Base-by-base conservation (phyloP, 2,797 vertebrate genomes). In the Lycodopsis pacificus region DNA sequence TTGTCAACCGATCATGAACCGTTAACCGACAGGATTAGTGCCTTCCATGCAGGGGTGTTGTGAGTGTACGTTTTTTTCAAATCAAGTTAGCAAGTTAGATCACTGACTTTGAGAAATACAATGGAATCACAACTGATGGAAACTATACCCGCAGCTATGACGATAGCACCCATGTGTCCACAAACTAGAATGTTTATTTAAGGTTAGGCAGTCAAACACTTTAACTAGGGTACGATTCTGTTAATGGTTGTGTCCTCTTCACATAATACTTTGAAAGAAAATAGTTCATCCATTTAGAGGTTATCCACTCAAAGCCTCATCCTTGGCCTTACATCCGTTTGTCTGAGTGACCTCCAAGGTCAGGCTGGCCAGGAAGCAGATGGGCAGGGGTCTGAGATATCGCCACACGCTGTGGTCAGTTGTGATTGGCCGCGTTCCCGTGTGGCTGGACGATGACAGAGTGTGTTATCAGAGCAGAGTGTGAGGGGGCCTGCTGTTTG, bases 281-380 rank as follows among this genome's bases (percentile, higher is more conserved):
- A 49, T 48, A 20, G 17, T 11, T 49, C 20, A 11, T 49, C 8
- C 17, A 48, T 20, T 48, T 48, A 69, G 56, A 86, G 84, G 76
- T 73, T 79, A 78, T 57, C 58, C 27, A 54, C 56, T 64, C 65
- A 65, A 56, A 73, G 61, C 67, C 77, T 79, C 65, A 48, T 73
- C 73, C 38, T 49, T 63, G 68, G 62, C 51, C 67, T 44, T 54
- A n/a, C 25, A 59, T 66, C 54, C 25, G 19, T 32, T 6, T 73
- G 32, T 70, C 57, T 69, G 70, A 32, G 67, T 77, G 80, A 89
- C 82, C 82, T 81, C 68, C 77, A 77, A 85, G 83, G 86, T 92
- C 89, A 77, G 44, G 20, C 73, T 17, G 67, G 68, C 67, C 84
- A 86, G 89, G 86, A 88, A 89, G 86, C 92, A 93, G 91, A 93